Evolutionary conservation across 2,888 invertebrate species (phyloP), one percentile per base, ranked within the genome.

Genomic region (Cosmia pyralina): DNA sequence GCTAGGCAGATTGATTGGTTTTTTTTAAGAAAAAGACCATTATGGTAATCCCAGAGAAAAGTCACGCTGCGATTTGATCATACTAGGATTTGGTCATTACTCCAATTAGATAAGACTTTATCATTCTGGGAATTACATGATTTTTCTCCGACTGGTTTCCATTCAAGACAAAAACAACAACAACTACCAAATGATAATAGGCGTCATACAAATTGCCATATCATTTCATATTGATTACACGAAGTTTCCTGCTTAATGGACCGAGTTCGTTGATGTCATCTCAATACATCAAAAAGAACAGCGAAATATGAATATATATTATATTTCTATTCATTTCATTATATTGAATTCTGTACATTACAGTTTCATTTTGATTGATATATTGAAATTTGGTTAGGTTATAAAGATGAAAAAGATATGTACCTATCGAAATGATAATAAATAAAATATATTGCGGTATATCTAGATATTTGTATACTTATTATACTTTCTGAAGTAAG

Each of bases 321-420:
- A n/a, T n/a, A 58, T 58, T 41, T 34, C 0, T n/a, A 19, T 60
- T 41, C 22, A 55, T 50, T 62, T 41, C 41, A 44, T 34, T n/a
- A 50, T 38, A 50, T 74, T 52, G 10, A 55, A 52, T 52, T 68
- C n/a, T 55, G 38, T 53, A 53, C 15, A 52, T 58, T 38, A 58
- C 41, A 60, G 48, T 75, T 80, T 53, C 28, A 17, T 34, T 80
- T 68, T 79, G 55, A 75, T 62, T 64, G 70, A 69, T 34, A 38
- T 75, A 66, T 75, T 75, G 50, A 52, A 55, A 60, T 75, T 64
- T 34, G 15, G 44, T 67, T 58, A 19, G 19, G 44, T 69, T 74
- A 53, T 28, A 53, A 69, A 76, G 69, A 50, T 46, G n/a, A 11
- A 6, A 15, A 5, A 5, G 4, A 38, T 38, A 4, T 38, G 22